Evolutionary conservation across 2,888 invertebrate species (phyloP).

Genomic region (Reticulitermes lucifugus): DNA sequence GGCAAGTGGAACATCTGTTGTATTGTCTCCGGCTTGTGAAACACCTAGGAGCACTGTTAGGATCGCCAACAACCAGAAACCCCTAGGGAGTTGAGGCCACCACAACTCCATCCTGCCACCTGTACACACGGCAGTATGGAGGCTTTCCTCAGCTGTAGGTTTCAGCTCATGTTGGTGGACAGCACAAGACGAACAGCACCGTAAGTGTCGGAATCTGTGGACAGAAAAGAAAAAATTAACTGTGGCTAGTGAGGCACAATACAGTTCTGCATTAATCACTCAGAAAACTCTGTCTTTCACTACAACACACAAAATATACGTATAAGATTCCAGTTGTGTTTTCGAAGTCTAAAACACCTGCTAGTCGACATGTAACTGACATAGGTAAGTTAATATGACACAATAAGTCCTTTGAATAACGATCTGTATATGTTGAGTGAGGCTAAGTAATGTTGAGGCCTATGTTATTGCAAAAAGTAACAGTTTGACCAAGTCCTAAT

Average conservation of each 20-base stretch:
- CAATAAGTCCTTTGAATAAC: too few species aligned
- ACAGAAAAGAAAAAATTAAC: not conserved
- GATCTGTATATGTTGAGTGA: too few species aligned
- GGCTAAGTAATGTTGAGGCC: too few species aligned
- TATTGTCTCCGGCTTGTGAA: slow-evolving; percentile 7
- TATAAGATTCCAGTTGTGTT: too few species aligned
- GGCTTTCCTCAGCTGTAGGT: not conserved
- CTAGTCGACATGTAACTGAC: too few species aligned
- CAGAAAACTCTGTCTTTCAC: too few species aligned
- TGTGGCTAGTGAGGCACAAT: not conserved
- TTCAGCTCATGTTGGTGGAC: slow-evolving; percentile 31
- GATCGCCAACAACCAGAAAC: slow-evolving; percentile 14
- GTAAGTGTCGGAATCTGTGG: not conserved
- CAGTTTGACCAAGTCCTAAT: too few species aligned
- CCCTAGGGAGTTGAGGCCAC: slow-evolving; percentile 15
- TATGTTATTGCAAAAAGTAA: too few species aligned
- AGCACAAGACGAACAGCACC: not conserved
- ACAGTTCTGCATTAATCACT: too few species aligned
- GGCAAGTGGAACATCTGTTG: not conserved
- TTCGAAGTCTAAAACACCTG: too few species aligned
- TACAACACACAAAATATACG: too few species aligned
- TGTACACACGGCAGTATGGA: slow-evolving; percentile 4
- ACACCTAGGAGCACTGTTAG: slow-evolving; percentile 27
- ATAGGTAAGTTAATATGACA: too few species aligned
- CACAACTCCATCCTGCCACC: slow-evolving; percentile 38